Percentiles rank a stretch among this genome's conserved stretches.
These are phyloP conservation scores for Pseudomyrmex concolor DNA, from an alignment of 1,140 invertebrate genomes.

Conservation along the genomic window DNA sequence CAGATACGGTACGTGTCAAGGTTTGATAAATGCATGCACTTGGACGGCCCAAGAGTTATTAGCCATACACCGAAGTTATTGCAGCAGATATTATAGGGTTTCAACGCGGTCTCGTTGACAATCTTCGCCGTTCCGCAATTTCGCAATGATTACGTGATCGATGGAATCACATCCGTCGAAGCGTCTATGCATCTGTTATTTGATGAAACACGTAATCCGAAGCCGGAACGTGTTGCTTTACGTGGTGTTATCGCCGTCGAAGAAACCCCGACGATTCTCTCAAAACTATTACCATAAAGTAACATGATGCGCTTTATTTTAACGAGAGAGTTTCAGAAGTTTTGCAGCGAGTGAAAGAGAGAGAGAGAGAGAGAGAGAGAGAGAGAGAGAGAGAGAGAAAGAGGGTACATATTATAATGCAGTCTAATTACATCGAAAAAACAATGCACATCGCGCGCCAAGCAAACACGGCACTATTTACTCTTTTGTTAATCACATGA, in stretches of 20 bases:
- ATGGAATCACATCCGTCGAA: slow-evolving; percentile 30
- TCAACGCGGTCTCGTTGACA: slow-evolving; percentile 43
- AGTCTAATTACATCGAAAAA: slow-evolving; percentile 41
- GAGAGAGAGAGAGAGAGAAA: no score
- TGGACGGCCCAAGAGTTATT: slow-evolving; percentile 39
- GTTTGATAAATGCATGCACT: slow-evolving; percentile 53
- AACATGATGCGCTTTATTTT: background rate
- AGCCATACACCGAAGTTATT: slow-evolving; percentile 36
- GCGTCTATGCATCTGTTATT: slow-evolving; percentile 7
- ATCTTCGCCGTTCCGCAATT: slow-evolving; percentile 13
- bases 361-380: no score
- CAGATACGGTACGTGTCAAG: slow-evolving; percentile 10
- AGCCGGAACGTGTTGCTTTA: background rate
- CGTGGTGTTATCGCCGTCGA: background rate
- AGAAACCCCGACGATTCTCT: background rate
- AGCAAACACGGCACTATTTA: slow-evolving; percentile 23
- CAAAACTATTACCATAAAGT: background rate
- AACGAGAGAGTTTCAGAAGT: background rate
- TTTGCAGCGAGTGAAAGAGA: background rate
- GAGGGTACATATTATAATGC: background rate
- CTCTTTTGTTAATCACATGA: slow-evolving; percentile 47
- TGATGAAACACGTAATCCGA: slow-evolving; percentile 16
- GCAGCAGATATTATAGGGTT: slow-evolving; percentile 12
- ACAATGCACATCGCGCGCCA: slow-evolving; percentile 7
- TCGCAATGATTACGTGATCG: slow-evolving; percentile 46